Conservation (phyloP, 2,113 vertebrate species). For the Barnardius zonarius region DNA sequence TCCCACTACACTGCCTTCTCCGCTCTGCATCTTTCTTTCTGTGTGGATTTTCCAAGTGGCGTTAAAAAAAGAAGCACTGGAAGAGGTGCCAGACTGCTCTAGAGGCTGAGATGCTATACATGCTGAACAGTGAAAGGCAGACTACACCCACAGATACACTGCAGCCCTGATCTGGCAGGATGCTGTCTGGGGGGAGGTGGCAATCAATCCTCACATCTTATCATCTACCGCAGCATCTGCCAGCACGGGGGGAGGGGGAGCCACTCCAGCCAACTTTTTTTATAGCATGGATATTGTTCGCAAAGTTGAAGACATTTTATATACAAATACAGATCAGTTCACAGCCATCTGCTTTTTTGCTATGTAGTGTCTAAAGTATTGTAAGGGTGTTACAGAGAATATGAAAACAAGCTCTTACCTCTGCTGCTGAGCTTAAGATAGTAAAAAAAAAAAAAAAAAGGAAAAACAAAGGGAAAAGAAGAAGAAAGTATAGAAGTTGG, state of each 20-base stretch:
- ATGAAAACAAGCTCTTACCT: constrained; percentile 27
- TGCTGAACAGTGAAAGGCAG: constrained; percentile 1
- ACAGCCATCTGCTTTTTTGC: constrained; percentile 33
- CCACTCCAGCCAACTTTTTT: not conserved
- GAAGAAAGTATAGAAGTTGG: not conserved
- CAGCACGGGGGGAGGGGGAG: not conserved
- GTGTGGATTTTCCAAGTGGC: not conserved
- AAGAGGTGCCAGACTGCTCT: constrained; percentile 53
- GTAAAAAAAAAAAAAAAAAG: not conserved
- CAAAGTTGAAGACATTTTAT: not conserved
- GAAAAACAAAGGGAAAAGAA: not conserved
- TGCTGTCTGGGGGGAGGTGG: not conserved
- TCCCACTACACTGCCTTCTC: not conserved
- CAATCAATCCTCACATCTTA: not conserved
- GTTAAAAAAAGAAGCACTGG: not conserved
- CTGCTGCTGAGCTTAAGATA: not conserved
- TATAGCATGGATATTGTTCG: not conserved
- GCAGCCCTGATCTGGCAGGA: not conserved
- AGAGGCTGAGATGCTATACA: constrained; percentile 3
- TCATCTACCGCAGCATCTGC: not conserved
- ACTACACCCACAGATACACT: not conserved
- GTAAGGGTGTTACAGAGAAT: not conserved
- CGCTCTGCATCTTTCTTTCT: not conserved
- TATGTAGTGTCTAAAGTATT: not conserved
- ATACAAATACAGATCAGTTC: constrained; percentile 24